Evolutionary conservation across 2,797 vertebrate species (phyloP), one percentile per base, ranked within the genome.

Genomic region (Gila robusta): DNA sequence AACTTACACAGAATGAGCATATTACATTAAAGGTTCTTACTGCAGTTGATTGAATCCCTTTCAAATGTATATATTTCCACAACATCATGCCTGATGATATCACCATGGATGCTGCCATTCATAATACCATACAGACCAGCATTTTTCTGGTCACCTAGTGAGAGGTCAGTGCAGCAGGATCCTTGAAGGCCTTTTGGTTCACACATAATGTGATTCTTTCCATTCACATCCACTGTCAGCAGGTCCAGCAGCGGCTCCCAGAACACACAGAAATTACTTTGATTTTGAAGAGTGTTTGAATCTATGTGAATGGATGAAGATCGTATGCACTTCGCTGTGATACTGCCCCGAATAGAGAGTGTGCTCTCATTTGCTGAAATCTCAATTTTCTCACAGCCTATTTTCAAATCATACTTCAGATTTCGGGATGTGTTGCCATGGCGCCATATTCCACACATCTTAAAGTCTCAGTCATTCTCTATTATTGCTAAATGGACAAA

Each of bases 201-300:
- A 79, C 95, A 95, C 14, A 95, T 88, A 9, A 41, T 90, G 1
- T 90, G 11, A 2, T 73, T 92, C 17, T 21, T 1, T 0, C 2
- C 1, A 7, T 79, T 0, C 0, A 95, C 21, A 90, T 95, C 10
- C 85, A 96, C 87, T 39, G 64, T 89, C 67, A 96, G 35, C 84
- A 67, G 91, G 90, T 96, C 95, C 88, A 93, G 84, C 72, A 95
- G 54, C 0, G 95, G 94, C 69, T 96, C 94, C 95, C 95, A 96
- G 82, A 89, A 37, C 83, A 96, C 84, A 35, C 94, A 95, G 91
- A 96, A 95, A 0, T 1, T 0, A 3, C 35, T 94, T 1, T 88
- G 47, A 2, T 0, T 7, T 0, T 26, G 0, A 3, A 8, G 9
- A 6, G 6, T 11, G 8, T 0, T 59, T 9, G 0, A 26, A 2